phyloP scores from a whole-genome alignment of 2,888 invertebrate species.

The Blastobasis lacticolella region DNA sequence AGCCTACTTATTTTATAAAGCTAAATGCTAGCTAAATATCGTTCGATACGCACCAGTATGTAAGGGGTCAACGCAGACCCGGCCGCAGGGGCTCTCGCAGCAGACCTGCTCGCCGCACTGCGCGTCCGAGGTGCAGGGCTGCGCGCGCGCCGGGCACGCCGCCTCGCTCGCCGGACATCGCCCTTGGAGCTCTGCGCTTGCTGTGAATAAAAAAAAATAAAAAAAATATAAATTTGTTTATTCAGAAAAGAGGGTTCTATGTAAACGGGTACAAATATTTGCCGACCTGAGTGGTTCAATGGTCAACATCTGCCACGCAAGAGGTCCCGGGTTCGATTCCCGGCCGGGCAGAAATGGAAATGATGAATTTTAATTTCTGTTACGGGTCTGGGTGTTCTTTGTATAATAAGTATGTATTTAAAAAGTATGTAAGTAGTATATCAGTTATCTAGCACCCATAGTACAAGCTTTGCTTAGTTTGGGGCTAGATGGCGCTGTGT shows the following conservation, averaged over 20 bases:
- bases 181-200: constrained; percentile 59
- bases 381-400: no score
- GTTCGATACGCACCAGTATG: constrained; percentile 66
- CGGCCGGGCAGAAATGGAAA: not conserved
- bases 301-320: not conserved
- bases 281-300: not conserved
- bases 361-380: no score
- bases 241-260: not conserved
- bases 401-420: no score
- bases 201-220: constrained; percentile 23
- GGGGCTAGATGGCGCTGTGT: no score
- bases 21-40: not conserved
- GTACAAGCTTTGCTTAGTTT: no score
- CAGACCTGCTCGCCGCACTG: constrained; percentile 79
- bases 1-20: no score
- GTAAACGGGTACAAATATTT: not conserved
- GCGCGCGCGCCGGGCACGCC: constrained; percentile 75
- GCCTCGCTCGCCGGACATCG: constrained; percentile 53
- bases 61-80: constrained; percentile 74
- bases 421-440: no score
- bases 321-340: not conserved
- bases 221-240: not conserved
- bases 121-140: constrained; percentile 72
- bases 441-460: no score
- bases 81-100: constrained; percentile 80